Evolutionary conservation across 2,888 invertebrate species (phyloP).

Genomic region (Parnassius orleans): DNA sequence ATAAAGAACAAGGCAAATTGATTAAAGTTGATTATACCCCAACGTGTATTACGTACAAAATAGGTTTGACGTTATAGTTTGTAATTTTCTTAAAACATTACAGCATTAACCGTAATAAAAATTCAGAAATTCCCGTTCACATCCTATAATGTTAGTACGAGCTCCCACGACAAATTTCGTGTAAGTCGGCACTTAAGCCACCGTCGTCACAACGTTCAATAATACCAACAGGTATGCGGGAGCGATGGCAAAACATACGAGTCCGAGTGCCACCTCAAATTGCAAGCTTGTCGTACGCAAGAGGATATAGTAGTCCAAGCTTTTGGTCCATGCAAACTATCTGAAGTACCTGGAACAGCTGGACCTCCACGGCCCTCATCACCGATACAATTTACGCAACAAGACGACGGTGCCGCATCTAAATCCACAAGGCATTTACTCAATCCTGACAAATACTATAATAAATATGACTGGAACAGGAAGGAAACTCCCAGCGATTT

Average conservation of each 20-base stretch:
- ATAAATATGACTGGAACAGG: conserved; percentile 81
- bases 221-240: conserved; percentile 82
- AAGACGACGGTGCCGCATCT: conserved; percentile 87
- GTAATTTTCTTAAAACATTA: conserved; percentile 21
- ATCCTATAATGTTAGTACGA: conserved; percentile 22
- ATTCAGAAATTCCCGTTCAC: conserved; percentile 5
- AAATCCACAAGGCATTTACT: conserved; percentile 90
- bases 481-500: conserved; percentile 77
- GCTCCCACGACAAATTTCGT: conserved; percentile 24
- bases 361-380: conserved; percentile 89
- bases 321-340: conserved; percentile 87
- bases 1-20: conserved; percentile 14
- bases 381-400: conserved; percentile 89
- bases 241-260: conserved; percentile 91
- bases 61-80: conserved; percentile 6
- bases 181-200: conserved; percentile 21
- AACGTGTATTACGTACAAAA: conserved; percentile 11
- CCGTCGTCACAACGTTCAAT: conserved; percentile 14
- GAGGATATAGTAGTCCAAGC: conserved; percentile 89
- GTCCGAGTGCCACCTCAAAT: conserved; percentile 90
- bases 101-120: conserved; percentile 25
- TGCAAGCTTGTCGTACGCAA: conserved; percentile 91
- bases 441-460: conserved; percentile 85
- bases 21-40: conserved; percentile 14
- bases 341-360: conserved; percentile 86